A percentile compares a stretch with the other conserved stretches of the same genome.
Evolutionary conservation across 2,888 invertebrate genomes (phyloP).

Genomic region (Kuschelorhynchus macadamiae): DNA sequence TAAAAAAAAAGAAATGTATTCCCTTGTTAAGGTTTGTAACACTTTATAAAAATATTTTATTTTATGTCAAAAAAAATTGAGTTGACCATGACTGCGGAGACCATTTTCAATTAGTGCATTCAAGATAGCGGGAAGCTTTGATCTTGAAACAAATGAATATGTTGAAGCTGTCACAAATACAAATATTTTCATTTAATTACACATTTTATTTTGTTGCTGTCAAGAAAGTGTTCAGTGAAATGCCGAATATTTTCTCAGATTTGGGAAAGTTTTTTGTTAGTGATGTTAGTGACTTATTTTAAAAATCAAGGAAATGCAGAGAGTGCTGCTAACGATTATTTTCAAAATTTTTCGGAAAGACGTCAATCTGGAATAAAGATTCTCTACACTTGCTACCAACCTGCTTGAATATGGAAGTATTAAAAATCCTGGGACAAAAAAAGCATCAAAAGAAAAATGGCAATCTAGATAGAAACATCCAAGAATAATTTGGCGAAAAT

Average conservation of each 20-base stretch:
- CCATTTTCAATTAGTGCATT: no score
- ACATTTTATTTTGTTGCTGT: background rate
- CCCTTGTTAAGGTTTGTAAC: no score
- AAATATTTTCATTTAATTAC: background rate
- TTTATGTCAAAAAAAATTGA: no score
- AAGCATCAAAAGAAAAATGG: background rate
- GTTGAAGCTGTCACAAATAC: background rate
- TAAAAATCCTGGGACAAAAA: background rate
- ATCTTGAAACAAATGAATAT: no score
- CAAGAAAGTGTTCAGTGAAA: background rate
- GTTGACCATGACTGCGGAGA: no score
- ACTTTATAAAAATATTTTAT: no score
- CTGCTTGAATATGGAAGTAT: background rate
- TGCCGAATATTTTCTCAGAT: background rate
- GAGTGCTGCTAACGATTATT: conserved; percentile 3
- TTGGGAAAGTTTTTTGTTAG: background rate
- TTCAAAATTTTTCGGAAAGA: background rate
- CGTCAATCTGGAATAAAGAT: background rate
- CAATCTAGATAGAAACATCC: background rate
- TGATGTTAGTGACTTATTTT: background rate
- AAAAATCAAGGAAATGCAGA: background rate
- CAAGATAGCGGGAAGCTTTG: no score
- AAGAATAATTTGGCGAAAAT: conserved; percentile 1
- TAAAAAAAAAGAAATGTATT: no score
- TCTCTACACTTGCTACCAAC: background rate